phyloP scores from a whole-genome alignment of 2,888 invertebrate genomes.

The Magallana nippona region DNA sequence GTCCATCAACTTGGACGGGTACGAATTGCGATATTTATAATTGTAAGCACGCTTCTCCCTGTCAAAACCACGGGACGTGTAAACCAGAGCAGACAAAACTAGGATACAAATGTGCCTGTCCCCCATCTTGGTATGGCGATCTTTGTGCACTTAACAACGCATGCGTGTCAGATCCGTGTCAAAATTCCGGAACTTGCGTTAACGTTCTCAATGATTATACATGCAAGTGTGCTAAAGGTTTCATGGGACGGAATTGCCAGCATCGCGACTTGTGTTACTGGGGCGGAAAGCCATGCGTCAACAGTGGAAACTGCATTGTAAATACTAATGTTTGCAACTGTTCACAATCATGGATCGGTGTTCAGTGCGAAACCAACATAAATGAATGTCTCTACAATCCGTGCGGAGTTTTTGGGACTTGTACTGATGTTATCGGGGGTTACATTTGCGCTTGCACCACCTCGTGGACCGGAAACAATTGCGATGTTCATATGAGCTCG shows the following conservation, averaged over 20 bases:
- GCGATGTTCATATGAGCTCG: background rate
- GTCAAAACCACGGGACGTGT: slow-evolving; percentile 11
- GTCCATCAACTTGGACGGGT: slow-evolving; percentile 8
- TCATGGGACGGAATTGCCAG: slow-evolving; percentile 4
- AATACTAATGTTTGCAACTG: slow-evolving; percentile 12
- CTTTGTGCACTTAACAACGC: background rate
- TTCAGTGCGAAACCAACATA: slow-evolving; percentile 1
- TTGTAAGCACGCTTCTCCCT: slow-evolving; percentile 1
- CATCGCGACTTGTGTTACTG: background rate
- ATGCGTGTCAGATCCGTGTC: background rate
- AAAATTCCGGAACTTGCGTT: background rate
- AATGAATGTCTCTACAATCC: slow-evolving; percentile 34
- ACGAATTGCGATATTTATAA: background rate
- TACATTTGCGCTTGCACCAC: slow-evolving; percentile 3
- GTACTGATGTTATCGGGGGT: background rate
- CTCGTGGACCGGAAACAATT: background rate
- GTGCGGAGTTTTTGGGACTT: background rate
- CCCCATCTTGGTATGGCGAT: background rate
- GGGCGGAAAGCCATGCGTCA: background rate
- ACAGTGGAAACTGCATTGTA: background rate
- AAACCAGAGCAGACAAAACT: background rate
- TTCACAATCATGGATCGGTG: slow-evolving; percentile 5
- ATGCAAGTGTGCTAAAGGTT: background rate
- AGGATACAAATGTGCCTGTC: background rate
- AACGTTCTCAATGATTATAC: background rate